Base-by-base conservation (phyloP, 2,797 vertebrate species). In the Psittacula derbiana region DNA sequence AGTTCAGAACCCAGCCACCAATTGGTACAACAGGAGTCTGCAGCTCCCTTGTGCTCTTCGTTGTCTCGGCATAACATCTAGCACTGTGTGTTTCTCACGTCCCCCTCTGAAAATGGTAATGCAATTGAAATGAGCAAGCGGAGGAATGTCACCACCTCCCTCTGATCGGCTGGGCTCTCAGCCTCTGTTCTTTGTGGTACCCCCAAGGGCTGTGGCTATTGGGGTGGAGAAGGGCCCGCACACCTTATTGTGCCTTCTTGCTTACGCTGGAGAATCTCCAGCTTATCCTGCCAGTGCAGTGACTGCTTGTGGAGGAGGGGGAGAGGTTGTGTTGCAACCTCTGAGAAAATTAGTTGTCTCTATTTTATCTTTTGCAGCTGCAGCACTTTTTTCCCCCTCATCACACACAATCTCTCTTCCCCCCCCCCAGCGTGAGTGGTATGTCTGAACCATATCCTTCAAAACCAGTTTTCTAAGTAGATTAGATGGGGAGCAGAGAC, bases 401-500 rank as follows among this genome's bases (percentile, higher is more conserved):
- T 70, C 80, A 30, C 61, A 36, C 55, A 58, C 55, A 58, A 17
- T n/a, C 58, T 20, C 79, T 84, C 23, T 38, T 71, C 82, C 24
- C 72, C 5, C n/a, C 25, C 41, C 74, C 82, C 27, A 17, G 71
- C 83, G 69, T 1, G 5, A 97, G 94, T 94, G 92, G 96, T 96
- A 93, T 97, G 97, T 97, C 96, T 97, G 94, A 97, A 92, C 95
- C 88, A 79, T 96, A 97, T 94, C 97, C 96, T 97, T 97, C 96
- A 95, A 96, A 97, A 97, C 97, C 97, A 97, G 97, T 97, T 97
- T 97, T 96, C 96, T 96, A 95, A 97, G 94, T 88, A 96, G 96
- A 96, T 97, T 96, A 97, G 97, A 97, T 97, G 97, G 91, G 97
- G 90, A 97, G 94, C 96, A 96, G 97, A 97, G 95, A 96, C 97